A percentile compares a stretch with the other conserved stretches of the same genome.
Conservation (phyloP, 2,888 invertebrate genomes). For the Diadromus collaris region DNA sequence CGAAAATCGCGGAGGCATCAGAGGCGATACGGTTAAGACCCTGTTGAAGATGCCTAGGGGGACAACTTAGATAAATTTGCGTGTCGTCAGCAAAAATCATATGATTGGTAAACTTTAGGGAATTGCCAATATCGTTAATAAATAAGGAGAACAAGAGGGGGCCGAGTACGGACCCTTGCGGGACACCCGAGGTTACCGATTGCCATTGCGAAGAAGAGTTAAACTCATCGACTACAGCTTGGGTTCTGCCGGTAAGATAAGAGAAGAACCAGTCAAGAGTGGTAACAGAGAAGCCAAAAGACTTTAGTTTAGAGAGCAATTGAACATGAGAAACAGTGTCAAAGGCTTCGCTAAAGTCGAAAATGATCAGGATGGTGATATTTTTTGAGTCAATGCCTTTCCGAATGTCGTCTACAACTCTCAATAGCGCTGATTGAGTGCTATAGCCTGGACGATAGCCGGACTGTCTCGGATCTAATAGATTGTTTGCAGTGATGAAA, state of each 20-base stretch:
- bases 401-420: background rate
- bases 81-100: too few species aligned
- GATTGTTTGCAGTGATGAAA: background rate
- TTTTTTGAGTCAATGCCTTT: background rate
- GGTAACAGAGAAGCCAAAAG: background rate
- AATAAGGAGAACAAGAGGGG: too few species aligned
- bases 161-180: too few species aligned
- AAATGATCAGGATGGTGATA: background rate
- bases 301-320: background rate
- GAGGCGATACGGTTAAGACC: too few species aligned
- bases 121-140: too few species aligned
- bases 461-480: background rate
- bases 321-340: background rate
- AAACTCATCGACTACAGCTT: background rate
- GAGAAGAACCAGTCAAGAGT: background rate
- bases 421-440: too few species aligned
- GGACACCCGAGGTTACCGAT: background rate
- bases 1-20: too few species aligned
- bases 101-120: too few species aligned
- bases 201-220: background rate
- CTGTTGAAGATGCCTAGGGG: too few species aligned
- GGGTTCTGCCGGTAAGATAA: background rate
- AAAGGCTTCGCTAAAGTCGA: constrained; percentile 9
- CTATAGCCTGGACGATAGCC: background rate
- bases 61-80: too few species aligned